These are phyloP conservation scores for Nymphalis polychloros DNA, from an alignment of 2,888 invertebrate genomes.

Conservation along the genomic window DNA sequence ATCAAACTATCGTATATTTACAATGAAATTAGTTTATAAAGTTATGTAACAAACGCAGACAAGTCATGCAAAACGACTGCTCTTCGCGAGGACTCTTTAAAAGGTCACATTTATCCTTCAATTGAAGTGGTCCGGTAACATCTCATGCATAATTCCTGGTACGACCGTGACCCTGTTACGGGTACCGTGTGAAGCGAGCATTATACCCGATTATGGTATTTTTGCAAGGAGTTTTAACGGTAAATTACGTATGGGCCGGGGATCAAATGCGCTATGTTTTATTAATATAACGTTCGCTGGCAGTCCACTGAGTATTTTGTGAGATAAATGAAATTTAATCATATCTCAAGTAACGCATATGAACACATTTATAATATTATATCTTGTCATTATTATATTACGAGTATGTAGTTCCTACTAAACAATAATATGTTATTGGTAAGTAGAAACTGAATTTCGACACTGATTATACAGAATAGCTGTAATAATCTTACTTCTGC, in stretches of 20 bases:
- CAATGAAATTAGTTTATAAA: constrained; percentile 4
- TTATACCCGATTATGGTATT: constrained; percentile 18
- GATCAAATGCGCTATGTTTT: constrained; percentile 1
- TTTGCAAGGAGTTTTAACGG: constrained; percentile 25
- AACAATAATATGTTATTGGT: no score
- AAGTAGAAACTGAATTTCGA: no score
- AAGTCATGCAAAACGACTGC: constrained; percentile 13
- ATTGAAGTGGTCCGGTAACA: constrained; percentile 51
- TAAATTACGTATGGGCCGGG: constrained; percentile 16
- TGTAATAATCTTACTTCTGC: no score
- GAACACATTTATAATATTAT: not conserved
- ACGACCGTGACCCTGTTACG: constrained; percentile 42
- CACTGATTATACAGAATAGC: no score
- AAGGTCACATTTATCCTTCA: constrained; percentile 50
- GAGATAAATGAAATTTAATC: not conserved
- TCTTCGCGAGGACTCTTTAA: constrained; percentile 18
- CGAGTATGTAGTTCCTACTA: no score
- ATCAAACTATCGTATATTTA: not conserved
- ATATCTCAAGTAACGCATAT: not conserved
- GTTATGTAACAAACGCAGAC: constrained; percentile 11
- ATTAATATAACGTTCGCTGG: not conserved
- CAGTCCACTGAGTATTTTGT: not conserved
- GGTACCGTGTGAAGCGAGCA: constrained; percentile 22
- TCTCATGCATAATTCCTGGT: constrained; percentile 48
- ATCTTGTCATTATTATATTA: no score